Percentiles rank a stretch among this genome's conserved stretches.
These are phyloP conservation scores for Ceratitis capitata DNA, from an alignment of 1,140 invertebrate genomes.

Conservation along the genomic window DNA sequence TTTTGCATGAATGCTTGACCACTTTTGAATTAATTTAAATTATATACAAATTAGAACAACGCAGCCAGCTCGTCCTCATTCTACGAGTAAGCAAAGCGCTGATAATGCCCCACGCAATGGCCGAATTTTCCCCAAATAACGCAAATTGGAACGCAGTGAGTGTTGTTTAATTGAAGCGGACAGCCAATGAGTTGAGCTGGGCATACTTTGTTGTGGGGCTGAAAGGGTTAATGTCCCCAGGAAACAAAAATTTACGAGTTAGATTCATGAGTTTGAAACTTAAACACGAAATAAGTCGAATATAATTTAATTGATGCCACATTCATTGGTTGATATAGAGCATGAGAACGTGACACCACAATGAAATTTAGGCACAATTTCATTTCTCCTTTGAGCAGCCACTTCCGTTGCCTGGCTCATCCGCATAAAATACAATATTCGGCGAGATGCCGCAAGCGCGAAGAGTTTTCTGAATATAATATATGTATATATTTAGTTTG, in stretches of 20 bases:
- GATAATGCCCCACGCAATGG: not conserved
- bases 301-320: not conserved
- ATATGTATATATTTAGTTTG: too few relatives aligned
- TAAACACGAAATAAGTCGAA: not conserved
- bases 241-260: not conserved
- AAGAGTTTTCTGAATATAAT: too few relatives aligned
- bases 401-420: not conserved
- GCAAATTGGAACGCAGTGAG: not conserved
- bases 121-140: not conserved
- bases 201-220: not conserved
- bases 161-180: not conserved
- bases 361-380: not conserved
- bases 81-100: not conserved
- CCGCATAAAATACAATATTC: not conserved
- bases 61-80: not conserved
- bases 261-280: not conserved
- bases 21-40: slow-evolving; percentile 23
- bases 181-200: not conserved
- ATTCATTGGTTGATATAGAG: not conserved
- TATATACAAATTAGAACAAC: not conserved
- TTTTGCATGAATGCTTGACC: not conserved
- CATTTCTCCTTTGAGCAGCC: not conserved
- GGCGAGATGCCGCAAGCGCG: not conserved
- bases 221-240: not conserved
- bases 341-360: not conserved